Percentiles rank a stretch among this genome's conserved stretches.
Conservation (phyloP, 1,140 invertebrate species). For the Sitophilus oryzae region DNA sequence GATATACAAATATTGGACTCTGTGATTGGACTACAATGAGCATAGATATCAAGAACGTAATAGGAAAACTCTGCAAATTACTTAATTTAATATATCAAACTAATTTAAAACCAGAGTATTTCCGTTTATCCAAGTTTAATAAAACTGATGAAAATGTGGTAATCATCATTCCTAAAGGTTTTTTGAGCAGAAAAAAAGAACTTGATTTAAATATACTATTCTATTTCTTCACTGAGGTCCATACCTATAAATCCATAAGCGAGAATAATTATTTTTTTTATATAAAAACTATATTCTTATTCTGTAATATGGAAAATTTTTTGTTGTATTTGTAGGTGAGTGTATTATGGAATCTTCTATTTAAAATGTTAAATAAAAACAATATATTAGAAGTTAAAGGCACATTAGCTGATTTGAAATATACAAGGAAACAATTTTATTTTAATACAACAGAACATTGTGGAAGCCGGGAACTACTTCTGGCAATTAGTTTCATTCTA, state of each 20-base stretch:
- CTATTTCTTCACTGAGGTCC: too few relatives aligned
- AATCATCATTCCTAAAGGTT: not conserved
- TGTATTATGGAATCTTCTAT: conserved; percentile 7
- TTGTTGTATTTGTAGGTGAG: conserved; percentile 1
- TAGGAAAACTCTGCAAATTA: conserved; percentile 14
- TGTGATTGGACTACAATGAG: conserved; percentile 1
- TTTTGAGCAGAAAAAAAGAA: too few relatives aligned
- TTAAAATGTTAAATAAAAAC: conserved; percentile 5
- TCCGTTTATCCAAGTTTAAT: conserved; percentile 20
- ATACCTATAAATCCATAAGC: too few relatives aligned
- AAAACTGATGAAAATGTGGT: conserved; percentile 21
- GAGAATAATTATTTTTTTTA: too few relatives aligned
- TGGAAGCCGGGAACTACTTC: conserved; percentile 16
- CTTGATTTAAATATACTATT: too few relatives aligned
- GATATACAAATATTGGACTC: too few relatives aligned
- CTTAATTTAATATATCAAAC: conserved; percentile 8
- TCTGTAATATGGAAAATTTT: not conserved
- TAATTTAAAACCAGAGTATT: conserved; percentile 21
- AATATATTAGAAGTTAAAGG: not conserved
- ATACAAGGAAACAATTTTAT: conserved; percentile 10
- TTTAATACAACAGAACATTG: not conserved
- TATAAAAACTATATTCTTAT: not conserved
- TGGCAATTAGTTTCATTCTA: conserved; percentile 12
- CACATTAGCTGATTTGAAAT: conserved; percentile 4
- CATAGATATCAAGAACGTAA: conserved; percentile 14